Conservation (phyloP, 1,140 invertebrate species). For the roundworm (Caenorhabditis elegans) region WBcel235 BX284605.5:16464501-16465000, state of each 20-base stretch:
- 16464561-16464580: background rate
- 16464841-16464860: background rate
- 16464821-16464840: background rate
- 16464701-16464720: background rate
- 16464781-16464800: background rate
- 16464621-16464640: background rate
- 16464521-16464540: too few species aligned
- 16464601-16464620: too few species aligned
- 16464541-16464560: too few species aligned
- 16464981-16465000: background rate
- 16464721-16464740: background rate
- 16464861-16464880: background rate
- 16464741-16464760: background rate
- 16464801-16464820: background rate
- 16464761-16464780: background rate
- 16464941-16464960: background rate
- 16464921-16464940: background rate
- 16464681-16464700: background rate
- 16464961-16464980: background rate
- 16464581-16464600: background rate
- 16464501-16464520: background rate
- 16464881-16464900: background rate
- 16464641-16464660: background rate
- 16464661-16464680: background rate
- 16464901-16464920: background rate